phyloP scores from a whole-genome alignment of 2,797 vertebrate genomes.

The Hylomyscus alleni region DNA sequence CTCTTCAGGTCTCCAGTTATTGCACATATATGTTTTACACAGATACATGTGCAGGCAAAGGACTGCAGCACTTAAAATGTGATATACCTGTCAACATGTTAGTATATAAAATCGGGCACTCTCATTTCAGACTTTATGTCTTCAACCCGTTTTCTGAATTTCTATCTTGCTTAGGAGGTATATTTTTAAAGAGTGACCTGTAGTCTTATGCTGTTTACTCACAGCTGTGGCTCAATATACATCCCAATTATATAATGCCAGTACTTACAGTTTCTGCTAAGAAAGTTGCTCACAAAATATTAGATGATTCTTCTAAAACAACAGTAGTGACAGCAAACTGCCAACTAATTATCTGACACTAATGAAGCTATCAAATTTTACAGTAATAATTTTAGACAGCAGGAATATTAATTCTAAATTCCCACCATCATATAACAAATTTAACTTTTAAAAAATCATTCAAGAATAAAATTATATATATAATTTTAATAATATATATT shows the following conservation, averaged over 20 bases:
- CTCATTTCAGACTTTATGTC: conserved; percentile 22
- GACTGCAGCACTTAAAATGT: background rate
- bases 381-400: background rate
- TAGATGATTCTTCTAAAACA: background rate
- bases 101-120: background rate
- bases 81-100: background rate
- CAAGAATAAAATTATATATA: background rate
- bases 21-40: background rate
- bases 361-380: background rate
- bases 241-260: background rate
- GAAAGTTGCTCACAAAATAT: conserved; percentile 22
- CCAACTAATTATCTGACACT: background rate
- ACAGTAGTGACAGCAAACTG: background rate
- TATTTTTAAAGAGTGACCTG: background rate
- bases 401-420: conserved; percentile 6
- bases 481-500: background rate
- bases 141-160: background rate
- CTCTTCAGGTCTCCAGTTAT: background rate
- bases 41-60: background rate
- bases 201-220: background rate
- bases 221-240: background rate
- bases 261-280: background rate
- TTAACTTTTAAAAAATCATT: background rate
- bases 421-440: background rate
- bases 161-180: background rate